Base-by-base conservation (phyloP, 92 coral and sea anemone genomes). In the Zoanthus solanderi region DNA sequence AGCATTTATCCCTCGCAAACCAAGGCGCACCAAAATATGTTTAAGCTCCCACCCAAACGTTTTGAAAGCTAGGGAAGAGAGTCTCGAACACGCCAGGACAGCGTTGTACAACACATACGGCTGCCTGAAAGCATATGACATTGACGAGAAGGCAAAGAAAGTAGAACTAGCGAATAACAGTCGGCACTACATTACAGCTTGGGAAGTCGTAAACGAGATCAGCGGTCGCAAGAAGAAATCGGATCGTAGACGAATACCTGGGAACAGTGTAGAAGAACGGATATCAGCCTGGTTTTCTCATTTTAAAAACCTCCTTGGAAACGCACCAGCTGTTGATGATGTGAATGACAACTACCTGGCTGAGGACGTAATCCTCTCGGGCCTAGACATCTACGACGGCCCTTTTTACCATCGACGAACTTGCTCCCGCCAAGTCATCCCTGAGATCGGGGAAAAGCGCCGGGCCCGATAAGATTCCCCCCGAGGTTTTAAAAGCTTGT, bases 241-340 rank as follows among this genome's bases (percentile, higher is more conserved):
- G 8, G 83, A 69, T 14, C 56, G 91, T 34, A 56, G 75, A 63
- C 63, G 78, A 73, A 54, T 87, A 46, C 56, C 56, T 45, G 88
- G 90, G 42, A 61, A 73, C 63, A 78, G 87, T 71, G 87, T 83
- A 9, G 93, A 90, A 46, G 93, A 87, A 76, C 63, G 90, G 66
- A 78, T 90, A 61, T 52, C 46, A 14, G 69, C 73, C 71, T 87
- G 93, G 90, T 80, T 87, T 16, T 78, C 77, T 66, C 94, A 91
- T 63, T 91, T 87, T 56, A 87, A 84, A 67, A 65, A 88, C 47
- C 91, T 88, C 53, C 91, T 88, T 15, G 91, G 94, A 30, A 65
- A 76, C 52, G 78, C 88, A 31, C 91, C 93, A 66, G 89, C 63
- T 74, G 68, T 56, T 69, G 87, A 71, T 47, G 83, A 80, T 28